Evolutionary conservation across 2,888 invertebrate species (phyloP), one percentile per base, ranked within the genome.

Genomic region (Polydrusus tereticollis): DNA sequence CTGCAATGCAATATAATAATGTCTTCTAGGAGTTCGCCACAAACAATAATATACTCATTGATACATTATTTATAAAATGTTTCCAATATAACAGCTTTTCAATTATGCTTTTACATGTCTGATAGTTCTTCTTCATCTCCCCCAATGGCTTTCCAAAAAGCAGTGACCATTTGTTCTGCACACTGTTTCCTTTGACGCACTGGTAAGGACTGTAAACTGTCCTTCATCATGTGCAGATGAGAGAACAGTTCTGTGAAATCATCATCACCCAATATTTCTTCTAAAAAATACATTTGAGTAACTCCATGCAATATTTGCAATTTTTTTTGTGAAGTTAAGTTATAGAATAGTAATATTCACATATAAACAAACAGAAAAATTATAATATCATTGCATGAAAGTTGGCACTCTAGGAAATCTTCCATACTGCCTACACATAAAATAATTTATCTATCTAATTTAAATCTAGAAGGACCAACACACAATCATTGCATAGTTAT

Each of bases 141-240:
- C 16, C 92, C 92, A 80, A 93, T 90, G 0, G 92, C 91, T 80
- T 88, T 88, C 92, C 92, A 93, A 83, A 93, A 93, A 14, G 91
- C 90, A 73, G 90, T 87, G 0, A 92, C 92, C 81, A 93, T 88
- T 84, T 92, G 89, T 83, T 93, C 93, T 4, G 93, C 93, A 81
- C 90, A 91, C 60, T 88, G 88, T 81, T 90, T 89, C 74, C 92
- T 87, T 80, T 92, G 89, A 72, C 88, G 89, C n/a, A 86, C 85
- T 14, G 90, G 89, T 79, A 93, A 81, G 10, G 87, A 86, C 68
- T 88, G 87, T 10, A 92, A 89, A 82, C 89, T 89, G 75, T 90
- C 89, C 84, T 92, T 92, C 90, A 93, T 91, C 68, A 88, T 86
- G 78, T 88, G 87, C 72, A 93, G 85, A 78, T 90, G 89, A 70